Base-by-base conservation (phyloP, 2,888 invertebrate genomes). In the Agrotis segetum region DNA sequence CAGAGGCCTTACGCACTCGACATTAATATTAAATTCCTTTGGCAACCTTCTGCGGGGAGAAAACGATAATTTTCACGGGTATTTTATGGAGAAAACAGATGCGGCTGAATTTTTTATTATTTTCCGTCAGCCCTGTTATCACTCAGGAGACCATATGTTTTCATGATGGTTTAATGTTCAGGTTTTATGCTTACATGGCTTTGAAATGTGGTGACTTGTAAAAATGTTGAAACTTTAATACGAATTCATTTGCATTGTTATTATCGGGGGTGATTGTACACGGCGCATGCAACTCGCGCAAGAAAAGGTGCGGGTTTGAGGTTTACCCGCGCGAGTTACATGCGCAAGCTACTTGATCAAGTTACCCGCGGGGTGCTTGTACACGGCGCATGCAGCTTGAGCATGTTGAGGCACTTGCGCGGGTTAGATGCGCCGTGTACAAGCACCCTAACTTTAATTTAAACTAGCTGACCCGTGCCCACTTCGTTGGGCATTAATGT, bases 1-100 rank as follows among this genome's bases (percentile, higher is more conserved):
- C 46, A 21, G 1, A 17, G 50, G 34, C 16, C 21, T 34, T 49
- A 49, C 49, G 56, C 14, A 16, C 19, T n/a, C n/a, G 13, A 24
- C 74, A 67, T 79, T 63, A 62, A 72, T 73, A 66, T 73, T 58
- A 47, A 46, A 67, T 63, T 74, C 55, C 24, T 50, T 59, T 46
- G 24, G 58, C 62, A 59, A 44, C 58, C 79, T 53, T 50, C 47
- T 60, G 58, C 58, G 49, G n/a, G 24, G 44, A 40, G 47, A 19
- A 52, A 61, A 69, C 55, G 64, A 65, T 75, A 29, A 75, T 83
- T 75, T 75, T 55, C 75, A 68, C 53, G 59, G 71, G 62, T 69
- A 62, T 80, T 73, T 81, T 75, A 80, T 71, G 77, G 67, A 29
- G 64, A 59, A 66, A 71, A 80, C 81, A 62, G 81, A 66, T 71